A percentile compares a stretch with the other conserved stretches of the same genome.
These are phyloP conservation scores for Heterotis niloticus DNA, from an alignment of 2,113 vertebrate genomes.

Conservation along the genomic window DNA sequence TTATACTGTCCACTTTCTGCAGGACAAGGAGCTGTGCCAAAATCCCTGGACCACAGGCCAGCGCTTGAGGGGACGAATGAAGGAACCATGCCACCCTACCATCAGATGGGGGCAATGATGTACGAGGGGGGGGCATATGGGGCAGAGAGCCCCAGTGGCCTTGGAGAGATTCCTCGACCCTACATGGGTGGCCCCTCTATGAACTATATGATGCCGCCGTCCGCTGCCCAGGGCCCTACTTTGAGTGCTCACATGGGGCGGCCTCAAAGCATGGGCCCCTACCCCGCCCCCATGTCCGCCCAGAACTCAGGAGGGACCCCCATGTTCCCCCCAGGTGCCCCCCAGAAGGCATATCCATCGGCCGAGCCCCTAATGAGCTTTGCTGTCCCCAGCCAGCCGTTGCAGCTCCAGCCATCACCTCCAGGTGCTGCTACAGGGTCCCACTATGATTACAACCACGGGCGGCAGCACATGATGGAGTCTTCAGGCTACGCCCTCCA, in stretches of 20 bases:
- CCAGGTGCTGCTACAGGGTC: conserved; percentile 68
- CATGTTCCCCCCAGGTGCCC: conserved; percentile 65
- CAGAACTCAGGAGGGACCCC: conserved; percentile 56
- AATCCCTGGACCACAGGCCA: conserved; percentile 75
- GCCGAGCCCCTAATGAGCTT: conserved; percentile 75
- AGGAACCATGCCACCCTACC: conserved; percentile 75
- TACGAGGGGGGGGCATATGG: conserved; percentile 79
- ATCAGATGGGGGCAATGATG: conserved; percentile 71
- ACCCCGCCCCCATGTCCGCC: conserved; percentile 60
- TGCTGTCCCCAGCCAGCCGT: conserved; percentile 67
- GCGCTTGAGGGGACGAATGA: conserved; percentile 78
- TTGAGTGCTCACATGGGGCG: conserved; percentile 75
- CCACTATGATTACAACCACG: conserved; percentile 75
- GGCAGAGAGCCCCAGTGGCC: conserved; percentile 62
- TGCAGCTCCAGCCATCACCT: conserved; percentile 73
- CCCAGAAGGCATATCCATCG: conserved; percentile 75
- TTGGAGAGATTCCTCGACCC: conserved; percentile 73
- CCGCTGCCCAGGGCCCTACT: conserved; percentile 67
- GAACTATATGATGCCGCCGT: conserved; percentile 83
- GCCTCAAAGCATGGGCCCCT: conserved; percentile 66
- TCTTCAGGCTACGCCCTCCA: conserved; percentile 80
- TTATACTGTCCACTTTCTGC: conserved; percentile 27
- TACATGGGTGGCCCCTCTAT: conserved; percentile 71
- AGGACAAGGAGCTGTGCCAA: conserved; percentile 81
- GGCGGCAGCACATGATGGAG: conserved; percentile 78